Percentiles rank a stretch among this genome's conserved stretches.
Conservation (phyloP, 2,888 invertebrate species). For the Xanthia togata region DNA sequence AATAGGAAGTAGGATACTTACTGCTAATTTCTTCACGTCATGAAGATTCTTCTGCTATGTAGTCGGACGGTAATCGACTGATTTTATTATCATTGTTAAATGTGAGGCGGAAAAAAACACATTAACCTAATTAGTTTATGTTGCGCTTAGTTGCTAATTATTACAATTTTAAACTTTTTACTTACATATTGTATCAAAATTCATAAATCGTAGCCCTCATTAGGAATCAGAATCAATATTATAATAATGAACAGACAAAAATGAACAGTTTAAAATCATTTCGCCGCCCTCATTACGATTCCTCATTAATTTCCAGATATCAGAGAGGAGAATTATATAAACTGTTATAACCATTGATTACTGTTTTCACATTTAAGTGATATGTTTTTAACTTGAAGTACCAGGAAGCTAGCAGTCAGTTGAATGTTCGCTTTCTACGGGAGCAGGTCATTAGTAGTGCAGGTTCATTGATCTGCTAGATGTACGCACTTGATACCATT, state of each 20-base stretch:
- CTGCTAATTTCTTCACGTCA: neutral
- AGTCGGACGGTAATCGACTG: too few relatives aligned
- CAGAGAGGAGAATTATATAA: neutral
- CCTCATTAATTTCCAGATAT: conserved; percentile 23
- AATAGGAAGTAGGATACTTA: neutral
- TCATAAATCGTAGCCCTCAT: neutral
- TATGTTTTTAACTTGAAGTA: conserved; percentile 38
- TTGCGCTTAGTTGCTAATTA: neutral
- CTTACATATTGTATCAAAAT: neutral
- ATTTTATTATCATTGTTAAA: neutral
- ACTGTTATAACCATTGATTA: neutral
- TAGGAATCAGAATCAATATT: neutral
- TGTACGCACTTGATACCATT: neutral
- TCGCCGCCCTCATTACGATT: conserved; percentile 5
- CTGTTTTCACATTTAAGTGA: conserved; percentile 8
- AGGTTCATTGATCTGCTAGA: conserved; percentile 29
- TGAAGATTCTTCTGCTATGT: neutral
- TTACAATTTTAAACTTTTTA: neutral
- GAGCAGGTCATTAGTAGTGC: conserved; percentile 61
- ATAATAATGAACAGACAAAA: neutral
- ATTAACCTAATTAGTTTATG: neutral
- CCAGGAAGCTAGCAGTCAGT: conserved; percentile 41
- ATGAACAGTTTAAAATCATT: conserved; percentile 2
- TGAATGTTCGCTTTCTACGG: conserved; percentile 66
- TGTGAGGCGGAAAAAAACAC: too few relatives aligned